phyloP scores from a whole-genome alignment of 2,113 vertebrate genomes.

The Baryphthengus martii region DNA sequence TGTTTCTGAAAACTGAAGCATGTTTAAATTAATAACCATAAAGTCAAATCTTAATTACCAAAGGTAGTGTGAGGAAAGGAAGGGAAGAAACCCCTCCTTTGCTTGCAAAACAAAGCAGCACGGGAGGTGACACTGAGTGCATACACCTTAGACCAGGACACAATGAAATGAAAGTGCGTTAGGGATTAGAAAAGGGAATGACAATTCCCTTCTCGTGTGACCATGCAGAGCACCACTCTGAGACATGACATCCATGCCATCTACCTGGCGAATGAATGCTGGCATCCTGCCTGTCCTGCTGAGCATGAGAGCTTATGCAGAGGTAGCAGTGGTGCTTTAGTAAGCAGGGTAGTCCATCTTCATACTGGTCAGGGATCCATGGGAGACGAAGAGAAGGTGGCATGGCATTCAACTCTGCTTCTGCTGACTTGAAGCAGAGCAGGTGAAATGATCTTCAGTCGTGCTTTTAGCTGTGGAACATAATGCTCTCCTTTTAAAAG shows the following conservation, averaged over 20 bases:
- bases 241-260: neutral
- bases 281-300: neutral
- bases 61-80: neutral
- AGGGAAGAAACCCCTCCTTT: neutral
- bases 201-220: neutral
- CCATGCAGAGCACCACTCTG: neutral
- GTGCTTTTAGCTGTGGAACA: neutral
- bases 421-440: neutral
- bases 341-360: neutral
- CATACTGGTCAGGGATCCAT: neutral
- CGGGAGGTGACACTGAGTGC: neutral
- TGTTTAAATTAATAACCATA: neutral
- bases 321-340: neutral
- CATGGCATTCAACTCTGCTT: neutral
- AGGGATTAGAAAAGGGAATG: neutral
- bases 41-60: neutral
- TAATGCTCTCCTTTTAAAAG: neutral
- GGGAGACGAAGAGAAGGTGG: neutral
- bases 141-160: neutral
- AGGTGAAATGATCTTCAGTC: neutral
- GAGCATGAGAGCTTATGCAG: neutral
- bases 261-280: neutral
- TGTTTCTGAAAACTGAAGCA: neutral
- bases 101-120: neutral
- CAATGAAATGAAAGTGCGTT: fast-evolving